These are phyloP conservation scores for Dolichoris vasculosae DNA, from an alignment of 1,140 invertebrate genomes.

Conservation along the genomic window DNA sequence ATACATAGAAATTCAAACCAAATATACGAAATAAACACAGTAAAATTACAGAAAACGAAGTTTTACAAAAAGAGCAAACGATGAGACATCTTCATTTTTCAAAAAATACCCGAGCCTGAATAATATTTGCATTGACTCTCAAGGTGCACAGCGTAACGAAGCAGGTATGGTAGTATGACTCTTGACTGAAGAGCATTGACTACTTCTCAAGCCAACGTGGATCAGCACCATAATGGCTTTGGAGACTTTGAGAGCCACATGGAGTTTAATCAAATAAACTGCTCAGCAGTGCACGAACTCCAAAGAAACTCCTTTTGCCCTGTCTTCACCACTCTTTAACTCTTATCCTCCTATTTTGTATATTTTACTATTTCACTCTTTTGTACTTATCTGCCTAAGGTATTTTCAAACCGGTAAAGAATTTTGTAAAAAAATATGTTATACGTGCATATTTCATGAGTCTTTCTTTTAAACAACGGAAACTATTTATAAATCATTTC, in stretches of 20 bases:
- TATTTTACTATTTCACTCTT: not conserved
- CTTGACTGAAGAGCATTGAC: conserved; percentile 38
- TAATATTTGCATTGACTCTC: conserved; percentile 47
- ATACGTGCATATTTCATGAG: not conserved
- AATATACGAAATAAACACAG: not conserved
- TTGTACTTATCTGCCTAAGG: not conserved
- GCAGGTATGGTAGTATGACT: conserved; percentile 26
- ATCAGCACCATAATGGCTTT: not conserved
- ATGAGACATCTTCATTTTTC: conserved; percentile 6
- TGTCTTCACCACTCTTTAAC: not conserved
- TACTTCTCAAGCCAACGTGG: conserved; percentile 42
- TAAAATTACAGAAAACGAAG: not conserved
- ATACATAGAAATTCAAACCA: not conserved
- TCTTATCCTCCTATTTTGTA: not conserved
- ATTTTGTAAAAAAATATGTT: not conserved
- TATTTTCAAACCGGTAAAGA: not conserved
- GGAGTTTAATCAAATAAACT: conserved; percentile 11
- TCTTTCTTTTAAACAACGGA: not conserved
- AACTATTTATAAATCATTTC: not conserved
- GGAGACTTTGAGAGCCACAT: not conserved
- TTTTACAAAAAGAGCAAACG: not conserved
- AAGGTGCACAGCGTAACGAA: not conserved
- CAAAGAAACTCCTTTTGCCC: conserved; percentile 16
- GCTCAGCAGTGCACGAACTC: conserved; percentile 13
- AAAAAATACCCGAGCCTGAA: conserved; percentile 27